Base-by-base conservation (phyloP, 2,888 invertebrate species). In the Baronia brevicornis region DNA sequence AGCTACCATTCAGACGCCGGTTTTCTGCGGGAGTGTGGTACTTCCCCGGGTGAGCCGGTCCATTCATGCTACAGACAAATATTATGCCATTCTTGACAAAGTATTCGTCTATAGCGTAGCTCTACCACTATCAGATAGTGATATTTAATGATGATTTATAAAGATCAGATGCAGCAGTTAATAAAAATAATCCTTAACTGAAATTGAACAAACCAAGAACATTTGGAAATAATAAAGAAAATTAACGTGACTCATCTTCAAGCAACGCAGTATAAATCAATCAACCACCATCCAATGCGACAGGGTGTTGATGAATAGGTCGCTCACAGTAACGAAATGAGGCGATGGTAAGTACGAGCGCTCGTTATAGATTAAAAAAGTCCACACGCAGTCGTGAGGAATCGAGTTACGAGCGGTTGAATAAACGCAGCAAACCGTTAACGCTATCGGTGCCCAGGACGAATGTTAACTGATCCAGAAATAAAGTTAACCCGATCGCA, bases 361-460 rank as follows among this genome's bases (percentile, higher is more conserved):
- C 46, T 51, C 47, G 60, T 64, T 60, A 66, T 63, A 59, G 66
- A 58, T 64, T 57, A 67, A 73, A 73, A 72, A 36, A 26, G 30
- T 72, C 72, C 63, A 71, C 71, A 69, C 61, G 56, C 59, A 55
- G 59, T 68, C 66, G 62, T 74, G 68, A 75, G 70, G 57, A 65
- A 54, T 46, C 60, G 54, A 64, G 67, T 82, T 75, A 79, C 75
- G 73, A 78, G 66, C 77, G 67, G 70, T 79, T 73, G 80, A 79
- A 80, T 78, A 80, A 78, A 79, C 71, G 61, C 56, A 61, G 67
- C 62, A 65, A 63, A 60, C 68, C 72, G 74, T 78, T 74, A 74
- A 71, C 58, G 60, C 64, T 60, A 71, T 73, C 63, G 62, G 58
- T 48, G 62, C 57, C 58, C 51, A 54, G 57, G 53, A 55, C 58